These are phyloP conservation scores for Pseudopleuronectes americanus DNA, from an alignment of 2,797 vertebrate species.

Conservation along the genomic window DNA sequence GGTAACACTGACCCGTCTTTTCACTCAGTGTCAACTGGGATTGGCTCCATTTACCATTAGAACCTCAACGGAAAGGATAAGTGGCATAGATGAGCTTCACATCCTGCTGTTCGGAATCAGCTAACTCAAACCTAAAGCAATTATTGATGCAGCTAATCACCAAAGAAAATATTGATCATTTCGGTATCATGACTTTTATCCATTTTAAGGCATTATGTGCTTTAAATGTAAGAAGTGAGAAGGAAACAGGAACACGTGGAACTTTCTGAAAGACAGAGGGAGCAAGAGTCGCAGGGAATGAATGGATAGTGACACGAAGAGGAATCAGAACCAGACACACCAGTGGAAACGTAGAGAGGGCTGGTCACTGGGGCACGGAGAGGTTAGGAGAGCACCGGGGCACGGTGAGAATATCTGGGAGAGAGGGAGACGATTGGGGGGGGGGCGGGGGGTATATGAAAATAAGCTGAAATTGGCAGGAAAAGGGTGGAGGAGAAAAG, in stretches of 20 bases:
- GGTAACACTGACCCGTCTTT: too few relatives aligned
- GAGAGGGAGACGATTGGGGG: conserved; percentile 5
- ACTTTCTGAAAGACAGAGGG: conserved; percentile 17
- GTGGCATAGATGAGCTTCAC: too few relatives aligned
- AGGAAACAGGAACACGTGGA: not conserved
- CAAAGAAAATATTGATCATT: too few relatives aligned
- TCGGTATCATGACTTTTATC: too few relatives aligned
- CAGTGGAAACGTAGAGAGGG: conserved; percentile 23
- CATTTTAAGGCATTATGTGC: not conserved
- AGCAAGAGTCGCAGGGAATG: conserved; percentile 9
- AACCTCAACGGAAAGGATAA: too few relatives aligned
- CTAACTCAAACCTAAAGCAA: too few relatives aligned
- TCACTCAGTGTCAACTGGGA: too few relatives aligned
- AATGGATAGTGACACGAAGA: conserved; percentile 15
- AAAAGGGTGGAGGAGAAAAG: conserved; percentile 70
- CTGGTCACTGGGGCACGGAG: not conserved
- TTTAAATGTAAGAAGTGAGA: not conserved
- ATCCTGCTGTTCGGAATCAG: too few relatives aligned
- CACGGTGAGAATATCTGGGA: not conserved
- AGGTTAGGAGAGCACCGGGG: conserved; percentile 29
- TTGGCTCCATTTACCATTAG: too few relatives aligned
- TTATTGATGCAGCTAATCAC: too few relatives aligned
- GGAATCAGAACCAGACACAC: conserved; percentile 34
- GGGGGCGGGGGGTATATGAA: conserved; percentile 19
- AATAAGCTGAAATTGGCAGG: conserved; percentile 54